These are phyloP conservation scores for Mastomys natalensis DNA, from an alignment of 2,113 vertebrate species.

Conservation along the genomic window DNA sequence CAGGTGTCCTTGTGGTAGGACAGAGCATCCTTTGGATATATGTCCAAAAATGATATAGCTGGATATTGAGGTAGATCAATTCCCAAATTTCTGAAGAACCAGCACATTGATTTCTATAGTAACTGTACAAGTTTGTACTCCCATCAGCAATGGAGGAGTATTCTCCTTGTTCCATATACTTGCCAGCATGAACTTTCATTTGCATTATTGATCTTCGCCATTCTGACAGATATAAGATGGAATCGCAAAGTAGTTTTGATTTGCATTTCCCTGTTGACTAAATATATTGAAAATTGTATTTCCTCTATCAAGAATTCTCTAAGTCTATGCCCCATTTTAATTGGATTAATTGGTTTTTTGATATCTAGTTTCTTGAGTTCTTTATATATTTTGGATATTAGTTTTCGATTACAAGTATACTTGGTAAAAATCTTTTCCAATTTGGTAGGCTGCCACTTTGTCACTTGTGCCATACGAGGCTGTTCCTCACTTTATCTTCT, in stretches of 20 bases:
- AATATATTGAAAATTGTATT: neutral
- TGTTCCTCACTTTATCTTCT: neutral
- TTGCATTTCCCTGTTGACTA: neutral
- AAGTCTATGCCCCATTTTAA: neutral
- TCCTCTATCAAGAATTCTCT: neutral
- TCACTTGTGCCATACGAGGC: neutral
- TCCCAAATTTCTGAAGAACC: neutral
- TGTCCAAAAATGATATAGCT: neutral
- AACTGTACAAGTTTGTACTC: neutral
- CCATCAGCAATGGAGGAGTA: neutral
- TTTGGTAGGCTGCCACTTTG: neutral
- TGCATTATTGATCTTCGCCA: neutral
- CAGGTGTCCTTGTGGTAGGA: neutral
- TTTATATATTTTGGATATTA: neutral
- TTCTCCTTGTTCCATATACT: neutral
- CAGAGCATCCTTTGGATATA: neutral
- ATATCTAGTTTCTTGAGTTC: neutral
- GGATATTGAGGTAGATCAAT: neutral
- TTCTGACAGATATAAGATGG: neutral
- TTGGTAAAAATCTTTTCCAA: neutral
- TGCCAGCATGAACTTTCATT: neutral
- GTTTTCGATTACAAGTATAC: neutral
- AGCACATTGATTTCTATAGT: neutral
- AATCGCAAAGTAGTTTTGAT: neutral
- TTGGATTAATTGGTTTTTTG: neutral